Evolutionary conservation across 2,113 vertebrate species (phyloP).

Genomic region (Peromyscus californicus): DNA sequence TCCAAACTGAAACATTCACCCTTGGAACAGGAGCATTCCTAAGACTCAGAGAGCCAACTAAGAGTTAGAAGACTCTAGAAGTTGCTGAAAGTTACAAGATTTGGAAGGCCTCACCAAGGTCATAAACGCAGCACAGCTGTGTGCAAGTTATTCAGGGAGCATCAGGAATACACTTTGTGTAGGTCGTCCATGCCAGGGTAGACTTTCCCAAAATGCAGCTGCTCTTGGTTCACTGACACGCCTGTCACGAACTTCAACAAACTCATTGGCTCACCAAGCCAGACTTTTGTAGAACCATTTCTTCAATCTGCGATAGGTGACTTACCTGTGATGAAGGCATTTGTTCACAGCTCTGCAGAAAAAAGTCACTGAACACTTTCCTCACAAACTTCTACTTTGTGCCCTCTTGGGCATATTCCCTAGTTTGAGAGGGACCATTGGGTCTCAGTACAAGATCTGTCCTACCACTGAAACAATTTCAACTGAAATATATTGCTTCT

Average conservation of each 20-base stretch:
- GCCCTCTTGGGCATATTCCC: background rate
- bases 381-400: background rate
- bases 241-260: background rate
- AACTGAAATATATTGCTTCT: background rate
- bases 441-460: background rate
- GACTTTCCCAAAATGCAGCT: background rate
- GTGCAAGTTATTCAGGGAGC: background rate
- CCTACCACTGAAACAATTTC: conserved; percentile 27
- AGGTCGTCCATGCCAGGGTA: no score
- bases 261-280: background rate
- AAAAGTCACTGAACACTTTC: background rate
- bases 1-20: background rate
- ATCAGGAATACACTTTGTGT: background rate
- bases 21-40: background rate
- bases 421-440: background rate
- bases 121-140: background rate
- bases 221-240: background rate
- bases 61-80: background rate
- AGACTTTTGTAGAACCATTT: background rate
- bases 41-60: background rate
- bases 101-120: background rate
- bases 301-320: background rate
- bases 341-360: background rate
- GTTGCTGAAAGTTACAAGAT: background rate
- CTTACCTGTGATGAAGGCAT: background rate